Base-by-base conservation (phyloP, 1,140 invertebrate species). In the Neuroterus valhalla region DNA sequence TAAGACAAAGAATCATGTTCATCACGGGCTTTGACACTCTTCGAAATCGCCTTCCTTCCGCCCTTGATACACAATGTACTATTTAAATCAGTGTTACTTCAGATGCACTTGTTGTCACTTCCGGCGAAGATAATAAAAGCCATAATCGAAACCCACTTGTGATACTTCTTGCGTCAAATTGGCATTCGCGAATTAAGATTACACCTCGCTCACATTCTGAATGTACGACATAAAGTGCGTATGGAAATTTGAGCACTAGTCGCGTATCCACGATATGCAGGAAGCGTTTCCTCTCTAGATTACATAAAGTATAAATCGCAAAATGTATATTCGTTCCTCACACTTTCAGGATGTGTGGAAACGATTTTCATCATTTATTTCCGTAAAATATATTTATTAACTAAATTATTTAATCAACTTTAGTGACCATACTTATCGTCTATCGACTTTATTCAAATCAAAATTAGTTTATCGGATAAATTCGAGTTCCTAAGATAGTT, bases 281-380 rank as follows among this genome's bases (percentile, higher is more conserved):
- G 55, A 62, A 62, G 31, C 55, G 31, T 26, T 62, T 62, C 55
- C 55, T 62, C 21, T 62, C 21, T 62, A 62, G 55, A 62, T 62
- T 31, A 55, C 21, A 26, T 14, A n/a, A 48, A 48, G 46, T 19
- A 1, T 2, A 17, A 43, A 50, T 17, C n/a, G 48, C 4, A 19
- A 21, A 52, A 52, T 52, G 17, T 52, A 23, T 46, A 8, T 46
- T 14, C n/a, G n/a, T 46, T 46, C 12, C 23, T 23, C 5, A 23
- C 23, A 8, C 21, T 52, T 52, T 19, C 17, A 11, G n/a, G n/a
- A n/a, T 52, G 17, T 52, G n/a, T 10, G 21, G 48, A 52, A 52
- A 52, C 15, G 5, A 5, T 6, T 15, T 46, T 46, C 2, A 14
- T n/a, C 15, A 46, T n/a, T 15, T 15, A n/a, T 46, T 46, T 12